These are phyloP conservation scores for Macrophya alboannulata DNA, from an alignment of 2,888 invertebrate genomes.

Conservation along the genomic window DNA sequence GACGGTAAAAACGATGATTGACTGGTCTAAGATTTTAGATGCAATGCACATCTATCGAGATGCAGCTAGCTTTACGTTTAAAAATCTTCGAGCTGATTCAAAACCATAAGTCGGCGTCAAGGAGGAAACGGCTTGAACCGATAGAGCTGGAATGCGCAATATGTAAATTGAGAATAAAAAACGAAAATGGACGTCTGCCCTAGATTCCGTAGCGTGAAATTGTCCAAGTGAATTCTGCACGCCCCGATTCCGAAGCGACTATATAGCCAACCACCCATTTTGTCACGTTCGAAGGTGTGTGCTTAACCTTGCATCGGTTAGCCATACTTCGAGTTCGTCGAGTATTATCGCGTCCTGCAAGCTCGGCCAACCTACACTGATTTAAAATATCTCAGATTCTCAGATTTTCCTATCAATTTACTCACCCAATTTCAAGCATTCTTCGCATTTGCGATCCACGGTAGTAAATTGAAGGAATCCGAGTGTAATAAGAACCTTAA, in stretches of 20 bases:
- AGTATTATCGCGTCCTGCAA: conserved; percentile 14
- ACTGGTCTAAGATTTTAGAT: not conserved
- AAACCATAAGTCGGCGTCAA: not conserved
- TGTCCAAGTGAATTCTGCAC: conserved; percentile 32
- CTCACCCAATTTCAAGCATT: conserved; percentile 10
- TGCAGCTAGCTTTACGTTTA: not conserved
- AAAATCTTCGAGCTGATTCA: not conserved
- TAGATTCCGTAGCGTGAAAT: conserved; percentile 37
- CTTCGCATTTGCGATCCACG: not conserved
- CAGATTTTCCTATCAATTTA: conserved; percentile 13
- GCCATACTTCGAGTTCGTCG: conserved; percentile 17
- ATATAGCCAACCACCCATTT: conserved; percentile 4
- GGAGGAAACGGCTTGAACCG: not conserved
- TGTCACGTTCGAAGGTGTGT: conserved; percentile 30
- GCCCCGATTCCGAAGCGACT: conserved; percentile 11
- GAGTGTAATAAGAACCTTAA: not conserved
- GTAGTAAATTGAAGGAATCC: not conserved
- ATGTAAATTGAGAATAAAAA: conserved; percentile 34
- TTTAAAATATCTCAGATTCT: conserved; percentile 4
- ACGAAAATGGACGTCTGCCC: conserved; percentile 22
- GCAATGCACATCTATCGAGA: not conserved
- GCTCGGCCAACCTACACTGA: not conserved
- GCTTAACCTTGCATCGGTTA: conserved; percentile 6
- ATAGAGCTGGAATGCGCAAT: conserved; percentile 35
- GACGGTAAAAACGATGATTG: no score